phyloP scores from a whole-genome alignment of 35 echinoderm and acorn worm genomes.

The Strongylocentrotus purpuratus region DNA sequence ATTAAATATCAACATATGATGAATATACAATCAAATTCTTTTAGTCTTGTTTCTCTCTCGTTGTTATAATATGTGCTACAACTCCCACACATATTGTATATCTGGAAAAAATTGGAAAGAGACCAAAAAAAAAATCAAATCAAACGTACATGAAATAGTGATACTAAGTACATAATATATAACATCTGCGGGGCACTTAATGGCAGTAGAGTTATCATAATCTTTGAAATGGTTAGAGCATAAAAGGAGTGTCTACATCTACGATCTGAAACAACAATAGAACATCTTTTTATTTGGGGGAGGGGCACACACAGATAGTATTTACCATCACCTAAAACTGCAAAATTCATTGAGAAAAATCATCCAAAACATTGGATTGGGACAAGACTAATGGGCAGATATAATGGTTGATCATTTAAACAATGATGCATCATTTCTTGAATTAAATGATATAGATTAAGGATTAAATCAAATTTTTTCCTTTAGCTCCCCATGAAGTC shows the following conservation, averaged over 20 bases:
- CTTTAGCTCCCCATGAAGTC: background rate
- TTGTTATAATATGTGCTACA: slow-evolving; percentile 11
- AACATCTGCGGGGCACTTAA: slow-evolving; percentile 40
- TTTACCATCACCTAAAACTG: slow-evolving; percentile 10
- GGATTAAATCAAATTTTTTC: too few species aligned
- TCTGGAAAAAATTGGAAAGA: slow-evolving; percentile 17
- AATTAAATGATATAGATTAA: background rate
- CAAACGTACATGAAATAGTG: background rate
- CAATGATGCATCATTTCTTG: background rate
- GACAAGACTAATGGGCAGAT: background rate
- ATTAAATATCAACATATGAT: slow-evolving; percentile 55
- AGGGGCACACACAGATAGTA: background rate
- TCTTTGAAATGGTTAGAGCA: background rate
- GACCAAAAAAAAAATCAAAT: background rate
- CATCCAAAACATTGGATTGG: background rate
- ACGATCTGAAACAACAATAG: background rate
- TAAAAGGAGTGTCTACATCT: background rate
- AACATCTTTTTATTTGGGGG: background rate
- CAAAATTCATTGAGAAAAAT: background rate
- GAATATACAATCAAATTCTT: slow-evolving; percentile 30
- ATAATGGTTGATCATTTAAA: background rate
- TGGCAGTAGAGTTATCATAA: slow-evolving; percentile 22
- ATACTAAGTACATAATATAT: background rate
- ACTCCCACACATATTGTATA: slow-evolving; percentile 4
- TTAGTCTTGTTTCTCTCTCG: background rate